A percentile compares a stretch with the other conserved stretches of the same genome.
phyloP scores from a whole-genome alignment of 2,888 invertebrate species.

The Encarsia formosa region DNA sequence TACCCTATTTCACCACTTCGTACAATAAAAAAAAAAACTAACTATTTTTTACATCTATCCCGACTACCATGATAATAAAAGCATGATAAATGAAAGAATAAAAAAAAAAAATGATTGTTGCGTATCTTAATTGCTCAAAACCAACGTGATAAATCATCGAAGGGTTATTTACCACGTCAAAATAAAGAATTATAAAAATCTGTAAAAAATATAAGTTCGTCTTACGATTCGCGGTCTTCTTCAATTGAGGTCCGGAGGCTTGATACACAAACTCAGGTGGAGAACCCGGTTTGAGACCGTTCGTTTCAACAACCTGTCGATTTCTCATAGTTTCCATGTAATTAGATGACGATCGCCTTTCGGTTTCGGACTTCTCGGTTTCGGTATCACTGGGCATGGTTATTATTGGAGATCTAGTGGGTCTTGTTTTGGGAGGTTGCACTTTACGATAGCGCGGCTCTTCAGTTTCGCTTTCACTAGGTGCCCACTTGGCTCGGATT shows the following conservation, averaged over 20 bases:
- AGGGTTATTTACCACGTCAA: too few species aligned
- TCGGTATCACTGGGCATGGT: constrained; percentile 43
- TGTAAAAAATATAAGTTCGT: constrained; percentile 14
- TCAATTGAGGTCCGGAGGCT: constrained; percentile 47
- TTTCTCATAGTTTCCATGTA: constrained; percentile 32
- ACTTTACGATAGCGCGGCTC: constrained; percentile 61
- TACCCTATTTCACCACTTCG: too few species aligned
- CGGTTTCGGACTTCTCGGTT: constrained; percentile 49
- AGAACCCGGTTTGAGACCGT: constrained; percentile 54
- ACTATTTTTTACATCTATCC: too few species aligned
- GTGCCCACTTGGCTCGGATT: constrained; percentile 64
- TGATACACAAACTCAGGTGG: constrained; percentile 61
- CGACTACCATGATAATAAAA: too few species aligned
- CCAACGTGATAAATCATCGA: constrained; percentile 1
- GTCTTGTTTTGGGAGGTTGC: constrained; percentile 53
- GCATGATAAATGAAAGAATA: neutral
- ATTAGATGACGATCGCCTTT: constrained; percentile 36
- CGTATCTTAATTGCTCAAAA: neutral
- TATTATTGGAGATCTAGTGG: constrained; percentile 54
- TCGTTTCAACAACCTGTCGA: constrained; percentile 34
- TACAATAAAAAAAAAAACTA: too few species aligned
- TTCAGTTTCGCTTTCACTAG: constrained; percentile 58
- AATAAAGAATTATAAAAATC: constrained; percentile 20
- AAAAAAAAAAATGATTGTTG: neutral
- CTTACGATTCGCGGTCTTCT: constrained; percentile 48